These are phyloP conservation scores for Phalacrocorax aristotelis DNA, from an alignment of 2,113 vertebrate species.

Conservation along the genomic window DNA sequence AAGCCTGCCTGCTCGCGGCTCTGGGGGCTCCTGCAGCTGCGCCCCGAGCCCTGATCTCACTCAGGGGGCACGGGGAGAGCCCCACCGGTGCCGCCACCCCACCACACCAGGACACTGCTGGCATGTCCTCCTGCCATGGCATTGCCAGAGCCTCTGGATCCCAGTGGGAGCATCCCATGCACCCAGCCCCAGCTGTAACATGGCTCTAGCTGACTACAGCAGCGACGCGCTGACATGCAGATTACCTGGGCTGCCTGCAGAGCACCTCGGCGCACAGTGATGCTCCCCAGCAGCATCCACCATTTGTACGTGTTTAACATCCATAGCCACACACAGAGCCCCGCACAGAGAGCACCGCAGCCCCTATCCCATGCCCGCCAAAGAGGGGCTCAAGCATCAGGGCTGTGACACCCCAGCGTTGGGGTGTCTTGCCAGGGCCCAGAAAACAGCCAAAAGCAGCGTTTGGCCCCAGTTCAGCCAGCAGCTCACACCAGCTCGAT, in stretches of 20 bases:
- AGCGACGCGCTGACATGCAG: neutral
- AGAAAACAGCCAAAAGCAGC: neutral
- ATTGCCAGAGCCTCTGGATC: neutral
- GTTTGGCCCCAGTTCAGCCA: neutral
- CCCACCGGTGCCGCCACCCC: neutral
- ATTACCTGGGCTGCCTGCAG: neutral
- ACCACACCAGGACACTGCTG: accelerated
- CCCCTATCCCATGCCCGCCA: neutral
- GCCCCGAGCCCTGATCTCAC: neutral
- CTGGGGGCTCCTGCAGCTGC: neutral
- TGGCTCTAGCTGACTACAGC: neutral
- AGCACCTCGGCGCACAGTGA: neutral
- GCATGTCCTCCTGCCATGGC: accelerated
- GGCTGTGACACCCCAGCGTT: neutral
- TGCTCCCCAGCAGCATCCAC: neutral
- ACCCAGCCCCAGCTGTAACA: neutral
- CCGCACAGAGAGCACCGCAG: neutral
- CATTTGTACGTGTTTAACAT: neutral
- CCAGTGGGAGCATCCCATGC: accelerated
- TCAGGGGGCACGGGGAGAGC: accelerated
- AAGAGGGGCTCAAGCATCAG: accelerated
- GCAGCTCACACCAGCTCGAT: accelerated
- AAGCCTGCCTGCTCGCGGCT: neutral
- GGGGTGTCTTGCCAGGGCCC: neutral
- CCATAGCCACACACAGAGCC: neutral